Percentiles rank a stretch among this genome's conserved stretches.
Evolutionary conservation across 2,113 vertebrate genomes (phyloP).

Genomic region (Melanotaenia duboulayi): DNA sequence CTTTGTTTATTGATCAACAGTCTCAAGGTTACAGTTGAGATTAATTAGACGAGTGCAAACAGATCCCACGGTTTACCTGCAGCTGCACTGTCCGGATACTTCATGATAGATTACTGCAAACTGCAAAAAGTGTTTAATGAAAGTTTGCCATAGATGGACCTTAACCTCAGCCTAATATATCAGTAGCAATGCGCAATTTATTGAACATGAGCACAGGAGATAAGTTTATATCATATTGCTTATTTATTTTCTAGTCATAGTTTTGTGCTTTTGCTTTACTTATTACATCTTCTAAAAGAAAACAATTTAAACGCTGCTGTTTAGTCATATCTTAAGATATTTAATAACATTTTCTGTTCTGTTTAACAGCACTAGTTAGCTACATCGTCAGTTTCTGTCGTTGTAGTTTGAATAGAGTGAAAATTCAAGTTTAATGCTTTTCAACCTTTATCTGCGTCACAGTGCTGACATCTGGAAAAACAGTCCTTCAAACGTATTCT

Average conservation of each 20-base stretch:
- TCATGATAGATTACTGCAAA: not conserved
- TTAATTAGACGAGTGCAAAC: not conserved
- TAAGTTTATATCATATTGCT: too few species aligned
- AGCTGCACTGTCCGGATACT: not conserved
- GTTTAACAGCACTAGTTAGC: not conserved
- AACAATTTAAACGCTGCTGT: not conserved
- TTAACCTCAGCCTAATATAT: not conserved
- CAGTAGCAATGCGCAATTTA: not conserved
- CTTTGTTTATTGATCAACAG: too few species aligned
- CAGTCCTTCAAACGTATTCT: slow-evolving; percentile 7
- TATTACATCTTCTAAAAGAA: not conserved
- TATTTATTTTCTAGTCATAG: not conserved
- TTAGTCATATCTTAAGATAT: too few species aligned
- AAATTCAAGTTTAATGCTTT: slow-evolving; percentile 11
- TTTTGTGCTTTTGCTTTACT: not conserved
- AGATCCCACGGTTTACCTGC: not conserved
- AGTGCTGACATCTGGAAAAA: not conserved
- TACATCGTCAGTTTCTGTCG: not conserved
- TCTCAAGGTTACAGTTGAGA: too few species aligned
- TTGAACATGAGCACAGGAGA: not conserved
- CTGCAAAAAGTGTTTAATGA: not conserved
- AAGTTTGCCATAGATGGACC: not conserved
- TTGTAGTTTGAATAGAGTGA: slow-evolving; percentile 12
- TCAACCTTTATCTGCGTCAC: slow-evolving; percentile 25
- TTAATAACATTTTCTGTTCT: not conserved